Percentiles rank a stretch among this genome's conserved stretches.
Conservation (phyloP, 2,888 invertebrate genomes). For the Lissocephala sabroskyi region DNA sequence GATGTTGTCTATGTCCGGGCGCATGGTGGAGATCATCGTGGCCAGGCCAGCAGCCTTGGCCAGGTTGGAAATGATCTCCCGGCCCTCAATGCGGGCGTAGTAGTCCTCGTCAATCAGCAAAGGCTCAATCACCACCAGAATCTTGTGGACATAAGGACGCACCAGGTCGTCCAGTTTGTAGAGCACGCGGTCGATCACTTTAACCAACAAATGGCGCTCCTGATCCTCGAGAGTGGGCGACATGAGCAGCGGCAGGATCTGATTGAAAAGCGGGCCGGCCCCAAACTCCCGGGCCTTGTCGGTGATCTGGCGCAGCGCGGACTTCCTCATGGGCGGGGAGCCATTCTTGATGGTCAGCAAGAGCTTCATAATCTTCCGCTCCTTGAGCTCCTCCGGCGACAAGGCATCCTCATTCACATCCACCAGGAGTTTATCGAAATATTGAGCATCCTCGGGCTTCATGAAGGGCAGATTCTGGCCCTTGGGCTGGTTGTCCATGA, state of each 20-base stretch:
- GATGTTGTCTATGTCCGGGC: constrained; percentile 99
- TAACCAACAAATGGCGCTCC: constrained; percentile 97
- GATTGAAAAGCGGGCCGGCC: constrained; percentile 98
- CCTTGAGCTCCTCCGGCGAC: constrained; percentile 97
- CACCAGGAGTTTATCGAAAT: constrained; percentile 97
- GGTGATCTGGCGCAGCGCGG: constrained; percentile 96
- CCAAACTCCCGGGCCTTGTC: constrained; percentile 99
- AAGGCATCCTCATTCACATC: constrained; percentile 98
- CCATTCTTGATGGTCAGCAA: constrained; percentile 99
- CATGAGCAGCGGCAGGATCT: constrained; percentile 99
- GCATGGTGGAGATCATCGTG: constrained; percentile 99
- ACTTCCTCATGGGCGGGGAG: constrained; percentile 99
- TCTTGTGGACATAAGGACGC: constrained; percentile 99
- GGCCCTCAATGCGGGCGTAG: constrained; percentile 98
- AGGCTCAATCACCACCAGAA: constrained; percentile 99
- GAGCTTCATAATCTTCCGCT: constrained; percentile 99
- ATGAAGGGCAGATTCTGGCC: constrained; percentile 96
- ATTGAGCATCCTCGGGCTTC: constrained; percentile 99
- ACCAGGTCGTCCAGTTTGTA: constrained; percentile 99
- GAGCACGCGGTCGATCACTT: constrained; percentile 98
- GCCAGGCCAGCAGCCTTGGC: constrained; percentile 99
- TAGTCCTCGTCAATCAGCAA: constrained; percentile 99
- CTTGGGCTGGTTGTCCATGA: constrained; percentile 97
- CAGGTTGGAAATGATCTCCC: constrained; percentile 98
- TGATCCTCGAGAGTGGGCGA: constrained; percentile 99